phyloP scores from a whole-genome alignment of 2,797 vertebrate species.

The Smutsia temminckii region DNA sequence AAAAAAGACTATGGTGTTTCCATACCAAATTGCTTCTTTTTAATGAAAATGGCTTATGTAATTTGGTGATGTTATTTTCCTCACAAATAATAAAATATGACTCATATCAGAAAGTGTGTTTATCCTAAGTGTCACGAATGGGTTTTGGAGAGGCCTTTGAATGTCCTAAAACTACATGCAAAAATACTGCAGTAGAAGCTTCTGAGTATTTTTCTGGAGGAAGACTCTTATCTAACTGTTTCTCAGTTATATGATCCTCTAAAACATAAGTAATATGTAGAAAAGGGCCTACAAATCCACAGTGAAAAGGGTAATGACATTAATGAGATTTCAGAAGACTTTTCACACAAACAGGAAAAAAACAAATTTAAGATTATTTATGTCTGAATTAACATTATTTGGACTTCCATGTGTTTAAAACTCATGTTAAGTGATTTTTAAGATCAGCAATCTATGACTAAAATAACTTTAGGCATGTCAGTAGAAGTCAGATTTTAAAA shows the following conservation, averaged over 20 bases:
- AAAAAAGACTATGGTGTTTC: not conserved
- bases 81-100: not conserved
- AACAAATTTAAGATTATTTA: constrained; percentile 32
- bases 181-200: not conserved
- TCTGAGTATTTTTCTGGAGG: not conserved
- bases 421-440: not conserved
- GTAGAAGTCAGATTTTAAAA: not conserved
- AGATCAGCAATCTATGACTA: not conserved
- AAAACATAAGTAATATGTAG: not conserved
- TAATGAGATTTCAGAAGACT: not conserved
- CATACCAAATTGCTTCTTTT: not conserved
- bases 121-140: not conserved
- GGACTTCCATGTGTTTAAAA: not conserved
- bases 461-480: not conserved
- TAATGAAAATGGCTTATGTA: not conserved
- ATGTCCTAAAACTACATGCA: not conserved
- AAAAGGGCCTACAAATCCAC: not conserved
- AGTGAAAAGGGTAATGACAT: not conserved
- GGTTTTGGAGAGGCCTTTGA: not conserved
- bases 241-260: not conserved
- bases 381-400: not conserved
- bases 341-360: not conserved
- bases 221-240: not conserved
- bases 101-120: not conserved
- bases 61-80: constrained; percentile 3